Percentiles rank a stretch among this genome's conserved stretches.
Conservation (phyloP, 2,797 vertebrate species). For the Phrynocephalus vlangalii region DNA sequence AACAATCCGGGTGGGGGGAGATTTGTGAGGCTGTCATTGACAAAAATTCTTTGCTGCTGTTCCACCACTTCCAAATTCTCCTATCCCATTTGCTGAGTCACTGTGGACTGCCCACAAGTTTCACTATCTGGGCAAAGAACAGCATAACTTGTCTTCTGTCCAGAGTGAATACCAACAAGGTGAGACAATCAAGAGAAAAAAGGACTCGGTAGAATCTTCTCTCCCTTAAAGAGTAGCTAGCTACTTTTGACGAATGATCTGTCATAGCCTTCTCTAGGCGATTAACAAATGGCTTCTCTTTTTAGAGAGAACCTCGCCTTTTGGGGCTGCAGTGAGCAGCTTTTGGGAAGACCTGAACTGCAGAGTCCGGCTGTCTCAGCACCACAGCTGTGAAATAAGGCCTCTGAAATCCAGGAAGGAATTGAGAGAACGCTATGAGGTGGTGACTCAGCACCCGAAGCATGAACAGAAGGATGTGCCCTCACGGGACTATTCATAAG, state of each 20-base stretch:
- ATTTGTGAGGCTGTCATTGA: not conserved
- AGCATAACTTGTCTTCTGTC: not conserved
- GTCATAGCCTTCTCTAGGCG: not conserved
- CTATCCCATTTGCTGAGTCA: not conserved
- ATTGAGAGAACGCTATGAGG: not conserved
- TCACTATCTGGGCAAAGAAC: not conserved
- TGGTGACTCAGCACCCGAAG: not conserved
- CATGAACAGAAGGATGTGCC: no score
- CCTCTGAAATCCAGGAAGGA: not conserved
- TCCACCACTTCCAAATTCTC: not conserved
- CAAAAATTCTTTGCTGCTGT: not conserved
- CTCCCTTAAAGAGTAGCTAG: not conserved
- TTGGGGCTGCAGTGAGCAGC: not conserved
- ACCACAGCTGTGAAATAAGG: not conserved
- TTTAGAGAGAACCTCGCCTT: not conserved
- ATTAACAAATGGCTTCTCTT: not conserved
- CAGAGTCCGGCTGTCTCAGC: not conserved
- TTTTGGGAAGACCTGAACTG: not conserved
- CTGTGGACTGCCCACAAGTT: not conserved
- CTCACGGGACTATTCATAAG: not conserved
- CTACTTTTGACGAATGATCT: not conserved
- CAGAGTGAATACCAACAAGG: not conserved
- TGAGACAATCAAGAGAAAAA: not conserved
- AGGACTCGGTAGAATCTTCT: not conserved
- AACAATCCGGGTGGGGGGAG: not conserved